phyloP scores from a whole-genome alignment of 2,113 vertebrate species.

The Motacilla alba region DNA sequence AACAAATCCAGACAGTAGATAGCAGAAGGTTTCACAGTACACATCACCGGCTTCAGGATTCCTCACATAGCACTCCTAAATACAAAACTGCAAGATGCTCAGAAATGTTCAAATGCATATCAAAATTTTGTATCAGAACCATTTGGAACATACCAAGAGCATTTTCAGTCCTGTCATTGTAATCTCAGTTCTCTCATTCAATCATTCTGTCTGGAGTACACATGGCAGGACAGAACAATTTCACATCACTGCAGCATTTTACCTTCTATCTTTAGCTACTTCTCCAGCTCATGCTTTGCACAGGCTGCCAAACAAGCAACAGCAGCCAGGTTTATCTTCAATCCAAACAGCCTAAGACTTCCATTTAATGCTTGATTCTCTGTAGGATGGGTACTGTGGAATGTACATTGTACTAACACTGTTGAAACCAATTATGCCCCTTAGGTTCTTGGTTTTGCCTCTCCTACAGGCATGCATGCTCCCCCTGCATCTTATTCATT shows the following conservation, averaged over 20 bases:
- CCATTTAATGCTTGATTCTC: background rate
- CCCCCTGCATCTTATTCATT: background rate
- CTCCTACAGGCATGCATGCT: background rate
- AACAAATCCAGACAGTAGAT: constrained; percentile 26
- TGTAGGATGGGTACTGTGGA: accelerated
- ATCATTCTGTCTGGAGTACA: background rate
- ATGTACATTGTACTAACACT: accelerated
- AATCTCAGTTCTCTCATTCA: background rate
- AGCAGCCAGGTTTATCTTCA: background rate
- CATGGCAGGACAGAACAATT: background rate
- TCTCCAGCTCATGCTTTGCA: background rate
- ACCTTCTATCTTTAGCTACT: background rate
- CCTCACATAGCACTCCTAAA: background rate
- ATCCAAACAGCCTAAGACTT: background rate
- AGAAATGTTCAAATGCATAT: background rate
- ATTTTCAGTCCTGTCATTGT: background rate
- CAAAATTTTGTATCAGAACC: background rate
- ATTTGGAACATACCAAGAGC: background rate
- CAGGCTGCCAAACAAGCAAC: background rate
- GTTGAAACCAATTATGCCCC: background rate
- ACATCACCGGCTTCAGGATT: background rate
- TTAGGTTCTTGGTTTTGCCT: background rate
- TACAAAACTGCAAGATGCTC: background rate
- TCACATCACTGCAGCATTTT: background rate
- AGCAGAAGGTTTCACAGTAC: constrained; percentile 34